Conservation (phyloP, 2,113 vertebrate genomes). For the Gambusia holbrooki region DNA sequence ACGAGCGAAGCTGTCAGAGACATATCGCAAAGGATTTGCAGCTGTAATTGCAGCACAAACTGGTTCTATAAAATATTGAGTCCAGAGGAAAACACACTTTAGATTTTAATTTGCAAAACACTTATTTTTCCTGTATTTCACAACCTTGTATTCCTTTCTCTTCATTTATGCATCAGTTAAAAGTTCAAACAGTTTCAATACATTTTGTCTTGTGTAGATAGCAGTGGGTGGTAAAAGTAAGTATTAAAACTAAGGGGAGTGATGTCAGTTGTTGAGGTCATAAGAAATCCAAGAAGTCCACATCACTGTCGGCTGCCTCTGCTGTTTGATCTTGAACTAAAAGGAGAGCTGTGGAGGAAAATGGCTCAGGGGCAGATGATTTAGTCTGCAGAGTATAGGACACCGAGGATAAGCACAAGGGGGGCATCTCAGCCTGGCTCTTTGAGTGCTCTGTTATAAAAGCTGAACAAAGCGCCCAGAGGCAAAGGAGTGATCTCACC, state of each 20-base stretch:
- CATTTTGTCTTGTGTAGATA: neutral
- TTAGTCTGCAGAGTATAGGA: conserved; percentile 9
- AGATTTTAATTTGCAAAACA: no score
- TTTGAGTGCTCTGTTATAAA: conserved; percentile 20
- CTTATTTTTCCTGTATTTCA: neutral
- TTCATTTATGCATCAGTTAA: neutral
- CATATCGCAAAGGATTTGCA: neutral
- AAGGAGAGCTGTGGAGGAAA: conserved; percentile 3
- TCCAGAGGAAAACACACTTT: no score
- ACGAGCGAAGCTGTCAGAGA: neutral
- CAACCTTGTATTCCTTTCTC: neutral
- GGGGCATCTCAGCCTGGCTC: conserved; percentile 18
- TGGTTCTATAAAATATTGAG: no score
- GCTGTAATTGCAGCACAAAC: neutral
- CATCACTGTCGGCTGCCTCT: neutral
- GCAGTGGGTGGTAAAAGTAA: neutral
- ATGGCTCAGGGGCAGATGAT: conserved; percentile 36
- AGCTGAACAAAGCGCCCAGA: conserved; percentile 23
- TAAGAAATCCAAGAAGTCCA: conserved; percentile 4
- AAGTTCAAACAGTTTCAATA: neutral
- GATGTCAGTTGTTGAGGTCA: conserved; percentile 16
- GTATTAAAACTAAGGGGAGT: neutral
- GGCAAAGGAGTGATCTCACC: conserved; percentile 81
- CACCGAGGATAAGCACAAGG: conserved; percentile 30
- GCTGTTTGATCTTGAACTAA: conserved; percentile 28